phyloP scores from a whole-genome alignment of 2,797 vertebrate species.

The Vultur gryphus region DNA sequence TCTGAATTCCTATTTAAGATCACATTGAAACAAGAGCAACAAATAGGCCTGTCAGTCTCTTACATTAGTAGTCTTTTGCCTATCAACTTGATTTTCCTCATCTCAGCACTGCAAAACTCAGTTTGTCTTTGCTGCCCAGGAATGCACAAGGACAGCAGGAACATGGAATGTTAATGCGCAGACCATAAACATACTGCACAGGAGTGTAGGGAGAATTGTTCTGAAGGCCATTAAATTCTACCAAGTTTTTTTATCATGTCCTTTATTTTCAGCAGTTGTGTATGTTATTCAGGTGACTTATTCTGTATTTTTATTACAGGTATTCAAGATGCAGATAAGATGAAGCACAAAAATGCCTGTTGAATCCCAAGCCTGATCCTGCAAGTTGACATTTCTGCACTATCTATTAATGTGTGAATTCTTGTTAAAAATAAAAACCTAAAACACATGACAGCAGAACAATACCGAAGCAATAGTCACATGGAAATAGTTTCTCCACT shows the following conservation, averaged over 20 bases:
- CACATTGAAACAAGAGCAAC: neutral
- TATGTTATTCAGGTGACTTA: neutral
- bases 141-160: neutral
- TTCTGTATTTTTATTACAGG: neutral
- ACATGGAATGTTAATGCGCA: neutral
- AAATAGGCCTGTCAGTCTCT: neutral
- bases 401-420: neutral
- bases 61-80: neutral
- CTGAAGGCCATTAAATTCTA: neutral
- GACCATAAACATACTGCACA: neutral
- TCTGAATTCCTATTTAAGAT: neutral
- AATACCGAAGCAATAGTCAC: neutral
- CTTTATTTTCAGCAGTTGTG: neutral
- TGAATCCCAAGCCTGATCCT: neutral
- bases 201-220: neutral
- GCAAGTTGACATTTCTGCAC: neutral
- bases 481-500: neutral
- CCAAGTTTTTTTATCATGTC: neutral
- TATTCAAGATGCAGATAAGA: neutral
- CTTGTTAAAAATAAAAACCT: neutral
- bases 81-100: neutral
- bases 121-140: neutral
- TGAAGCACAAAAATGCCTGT: neutral
- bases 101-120: neutral
- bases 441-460: neutral